Conservation (phyloP, 2,888 invertebrate species). For the Hoplodrina blanda region DNA sequence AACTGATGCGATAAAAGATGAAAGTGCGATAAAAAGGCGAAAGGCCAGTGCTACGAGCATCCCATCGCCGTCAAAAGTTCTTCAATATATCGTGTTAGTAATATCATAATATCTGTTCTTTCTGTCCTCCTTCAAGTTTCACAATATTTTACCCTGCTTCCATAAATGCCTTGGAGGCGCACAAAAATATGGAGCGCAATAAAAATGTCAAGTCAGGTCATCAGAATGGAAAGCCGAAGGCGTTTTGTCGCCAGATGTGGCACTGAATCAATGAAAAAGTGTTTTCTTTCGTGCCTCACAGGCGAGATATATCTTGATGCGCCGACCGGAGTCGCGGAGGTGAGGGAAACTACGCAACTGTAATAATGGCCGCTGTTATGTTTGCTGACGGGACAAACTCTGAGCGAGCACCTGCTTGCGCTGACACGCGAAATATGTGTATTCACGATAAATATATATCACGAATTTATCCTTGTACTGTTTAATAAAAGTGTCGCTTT, state of each 20-base stretch:
- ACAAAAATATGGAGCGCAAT: conserved; percentile 88
- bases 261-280: conserved; percentile 90
- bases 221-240: conserved; percentile 89
- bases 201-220: conserved; percentile 91
- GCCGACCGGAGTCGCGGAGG: conserved; percentile 65
- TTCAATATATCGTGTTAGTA: conserved; percentile 81
- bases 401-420: conserved; percentile 82
- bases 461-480: conserved; percentile 72
- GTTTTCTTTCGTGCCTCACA: conserved; percentile 87
- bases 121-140: conserved; percentile 83
- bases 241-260: conserved; percentile 90
- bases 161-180: conserved; percentile 85
- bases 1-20: conserved; percentile 68
- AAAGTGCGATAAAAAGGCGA: conserved; percentile 71
- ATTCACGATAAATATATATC: conserved; percentile 67
- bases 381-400: conserved; percentile 83
- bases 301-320: conserved; percentile 84
- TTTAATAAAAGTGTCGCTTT: conserved; percentile 74
- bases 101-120: conserved; percentile 85
- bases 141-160: conserved; percentile 86
- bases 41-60: conserved; percentile 63
- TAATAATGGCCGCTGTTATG: conserved; percentile 81
- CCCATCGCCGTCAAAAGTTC: conserved; percentile 77
- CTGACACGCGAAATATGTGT: conserved; percentile 77
- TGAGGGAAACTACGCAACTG: conserved; percentile 69